A percentile compares a stretch with the other conserved stretches of the same genome.
phyloP scores from a whole-genome alignment of 2,888 invertebrate genomes.

The Metallyticus violacea region DNA sequence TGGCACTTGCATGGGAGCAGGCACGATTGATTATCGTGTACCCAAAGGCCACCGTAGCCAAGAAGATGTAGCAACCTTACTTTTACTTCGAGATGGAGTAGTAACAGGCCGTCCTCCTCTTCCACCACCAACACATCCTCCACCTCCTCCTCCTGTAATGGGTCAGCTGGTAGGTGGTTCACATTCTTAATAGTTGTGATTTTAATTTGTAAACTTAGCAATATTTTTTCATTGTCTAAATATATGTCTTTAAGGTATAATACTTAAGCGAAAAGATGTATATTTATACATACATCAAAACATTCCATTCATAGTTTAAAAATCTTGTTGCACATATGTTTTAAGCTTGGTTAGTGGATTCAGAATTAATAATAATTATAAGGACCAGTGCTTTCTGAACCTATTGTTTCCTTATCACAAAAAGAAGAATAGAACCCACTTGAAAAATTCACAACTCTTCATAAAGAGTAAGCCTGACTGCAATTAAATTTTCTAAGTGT shows the following conservation, averaged over 20 bases:
- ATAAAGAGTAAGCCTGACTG: background rate
- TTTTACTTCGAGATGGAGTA: slow-evolving; percentile 34
- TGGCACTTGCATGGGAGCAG: background rate
- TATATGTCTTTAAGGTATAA: too few relatives aligned
- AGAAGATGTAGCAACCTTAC: slow-evolving; percentile 60
- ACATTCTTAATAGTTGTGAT: too few relatives aligned
- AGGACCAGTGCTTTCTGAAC: background rate
- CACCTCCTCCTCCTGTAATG: slow-evolving; percentile 68
- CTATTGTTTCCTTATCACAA: background rate
- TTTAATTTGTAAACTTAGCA: too few relatives aligned
- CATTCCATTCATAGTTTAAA: too few relatives aligned
- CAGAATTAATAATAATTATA: background rate
- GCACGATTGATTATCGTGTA: slow-evolving; percentile 11
- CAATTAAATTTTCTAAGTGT: background rate
- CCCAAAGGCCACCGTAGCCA: slow-evolving; percentile 63
- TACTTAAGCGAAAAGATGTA: too few relatives aligned
- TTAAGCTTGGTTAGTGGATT: background rate
- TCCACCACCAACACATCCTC: slow-evolving; percentile 79
- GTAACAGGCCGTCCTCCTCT: slow-evolving; percentile 49
- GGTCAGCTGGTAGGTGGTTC: slow-evolving; percentile 65
- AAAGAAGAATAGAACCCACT: background rate
- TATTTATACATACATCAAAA: too few relatives aligned
- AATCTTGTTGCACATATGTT: background rate
- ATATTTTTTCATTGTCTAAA: too few relatives aligned
- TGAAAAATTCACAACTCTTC: background rate